These are phyloP conservation scores for Gallinago nigripennis DNA, from an alignment of 2,797 vertebrate genomes.

Conservation along the genomic window DNA sequence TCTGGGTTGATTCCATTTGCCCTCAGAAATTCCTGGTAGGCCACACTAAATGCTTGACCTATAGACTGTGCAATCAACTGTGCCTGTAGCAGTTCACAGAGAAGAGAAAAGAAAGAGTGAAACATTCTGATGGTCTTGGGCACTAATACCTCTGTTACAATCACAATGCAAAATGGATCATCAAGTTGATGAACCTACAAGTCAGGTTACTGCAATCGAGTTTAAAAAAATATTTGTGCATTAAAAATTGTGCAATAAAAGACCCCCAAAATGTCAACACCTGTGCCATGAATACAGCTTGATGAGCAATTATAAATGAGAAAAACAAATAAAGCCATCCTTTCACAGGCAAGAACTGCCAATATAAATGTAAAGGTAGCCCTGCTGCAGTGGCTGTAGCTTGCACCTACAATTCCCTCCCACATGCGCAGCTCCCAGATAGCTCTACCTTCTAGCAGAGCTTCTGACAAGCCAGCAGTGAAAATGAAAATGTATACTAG, in stretches of 20 bases:
- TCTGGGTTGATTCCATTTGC: slow-evolving; percentile 96
- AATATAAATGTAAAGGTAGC: not conserved
- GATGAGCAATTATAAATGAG: not conserved
- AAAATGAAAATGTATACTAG: not conserved
- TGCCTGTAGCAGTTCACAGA: slow-evolving; percentile 76
- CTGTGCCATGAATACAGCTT: not conserved
- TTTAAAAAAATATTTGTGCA: not conserved
- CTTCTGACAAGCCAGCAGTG: not conserved
- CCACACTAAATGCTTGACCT: slow-evolving; percentile 94
- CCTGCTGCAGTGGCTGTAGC: not conserved
- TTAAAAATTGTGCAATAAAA: not conserved
- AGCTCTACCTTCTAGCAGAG: not conserved
- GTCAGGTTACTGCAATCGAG: not conserved
- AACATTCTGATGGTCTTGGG: not conserved
- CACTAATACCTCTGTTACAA: not conserved
- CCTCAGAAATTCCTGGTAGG: slow-evolving; percentile 94
- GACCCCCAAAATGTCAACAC: not conserved
- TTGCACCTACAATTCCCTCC: not conserved
- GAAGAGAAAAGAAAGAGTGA: not conserved
- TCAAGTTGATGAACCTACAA: not conserved
- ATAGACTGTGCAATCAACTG: slow-evolving; percentile 96
- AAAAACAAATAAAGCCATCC: not conserved
- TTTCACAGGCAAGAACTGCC: not conserved
- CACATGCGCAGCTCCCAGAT: not conserved
- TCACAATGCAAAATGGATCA: not conserved